These are phyloP conservation scores for Zaprionus nigranus DNA, from an alignment of 1,140 invertebrate species.

Conservation along the genomic window DNA sequence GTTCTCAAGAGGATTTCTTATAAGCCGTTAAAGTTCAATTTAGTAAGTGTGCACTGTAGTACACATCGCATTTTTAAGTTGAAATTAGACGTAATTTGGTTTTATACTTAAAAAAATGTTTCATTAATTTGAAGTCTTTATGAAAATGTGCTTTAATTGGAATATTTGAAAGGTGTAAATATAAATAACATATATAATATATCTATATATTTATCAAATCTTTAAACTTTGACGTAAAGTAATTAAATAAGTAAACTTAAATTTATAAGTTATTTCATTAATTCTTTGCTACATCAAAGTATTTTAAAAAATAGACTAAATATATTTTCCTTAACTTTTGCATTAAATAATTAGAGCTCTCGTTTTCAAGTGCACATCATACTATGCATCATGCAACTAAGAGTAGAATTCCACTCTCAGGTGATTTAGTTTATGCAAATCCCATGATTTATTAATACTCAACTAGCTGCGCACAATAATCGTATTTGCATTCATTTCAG, in stretches of 20 bases:
- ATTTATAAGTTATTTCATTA: too few relatives aligned
- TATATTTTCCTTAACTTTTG: background rate
- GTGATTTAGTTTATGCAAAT: constrained; percentile 1
- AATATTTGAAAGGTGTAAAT: too few relatives aligned
- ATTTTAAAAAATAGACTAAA: too few relatives aligned
- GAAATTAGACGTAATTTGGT: background rate
- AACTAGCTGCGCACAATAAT: background rate
- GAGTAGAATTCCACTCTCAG: background rate
- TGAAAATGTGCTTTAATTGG: too few relatives aligned
- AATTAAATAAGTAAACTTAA: too few relatives aligned
- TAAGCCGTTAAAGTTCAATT: background rate
- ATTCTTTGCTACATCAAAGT: too few relatives aligned
- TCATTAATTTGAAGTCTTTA: too few relatives aligned
- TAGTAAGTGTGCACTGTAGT: background rate
- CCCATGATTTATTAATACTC: background rate
- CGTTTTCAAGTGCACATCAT: background rate
- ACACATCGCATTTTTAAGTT: background rate
- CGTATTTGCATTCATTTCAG: background rate
- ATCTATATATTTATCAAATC: too few relatives aligned
- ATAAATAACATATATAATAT: too few relatives aligned
- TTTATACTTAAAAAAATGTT: background rate
- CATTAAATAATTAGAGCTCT: background rate
- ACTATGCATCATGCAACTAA: background rate
- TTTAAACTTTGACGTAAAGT: too few relatives aligned
- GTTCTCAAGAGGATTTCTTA: background rate